These are phyloP conservation scores for Turritopsis dohrnii DNA, from an alignment of 30 jellyfish, hydroid and myxozoan genomes.

Conservation along the genomic window DNA sequence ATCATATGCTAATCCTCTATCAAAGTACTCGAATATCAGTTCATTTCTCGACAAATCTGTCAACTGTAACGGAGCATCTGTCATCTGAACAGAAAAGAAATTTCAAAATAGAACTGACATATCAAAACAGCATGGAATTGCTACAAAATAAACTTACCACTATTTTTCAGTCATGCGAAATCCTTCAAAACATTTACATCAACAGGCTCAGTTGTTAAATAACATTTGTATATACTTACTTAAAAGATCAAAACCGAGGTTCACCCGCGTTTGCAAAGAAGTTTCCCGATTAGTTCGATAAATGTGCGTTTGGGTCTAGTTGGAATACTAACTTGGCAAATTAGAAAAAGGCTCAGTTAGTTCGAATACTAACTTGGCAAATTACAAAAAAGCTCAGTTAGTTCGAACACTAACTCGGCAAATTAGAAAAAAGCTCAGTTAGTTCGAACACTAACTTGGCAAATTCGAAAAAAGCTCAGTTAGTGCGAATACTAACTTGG, in stretches of 20 bases:
- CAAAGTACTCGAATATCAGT: background rate
- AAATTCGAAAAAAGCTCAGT: background rate
- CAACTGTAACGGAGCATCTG: background rate
- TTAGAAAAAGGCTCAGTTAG: no score
- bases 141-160: background rate
- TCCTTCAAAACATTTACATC: background rate
- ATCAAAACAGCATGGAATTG: background rate
- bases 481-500: background rate
- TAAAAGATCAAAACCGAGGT: background rate
- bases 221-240: background rate
- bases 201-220: no score
- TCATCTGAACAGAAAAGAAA: background rate
- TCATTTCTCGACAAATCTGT: background rate
- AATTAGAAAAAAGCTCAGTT: background rate
- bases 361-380: no score
- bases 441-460: background rate
- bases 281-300: background rate
- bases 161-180: background rate
- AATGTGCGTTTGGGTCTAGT: no score
- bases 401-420: background rate
- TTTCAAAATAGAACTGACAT: background rate
- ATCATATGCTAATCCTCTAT: background rate
- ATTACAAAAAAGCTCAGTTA: background rate
- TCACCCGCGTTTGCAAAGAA: background rate
- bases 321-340: no score